Base-by-base conservation (phyloP, 2,113 vertebrate species). In the Baryphthengus martii region DNA sequence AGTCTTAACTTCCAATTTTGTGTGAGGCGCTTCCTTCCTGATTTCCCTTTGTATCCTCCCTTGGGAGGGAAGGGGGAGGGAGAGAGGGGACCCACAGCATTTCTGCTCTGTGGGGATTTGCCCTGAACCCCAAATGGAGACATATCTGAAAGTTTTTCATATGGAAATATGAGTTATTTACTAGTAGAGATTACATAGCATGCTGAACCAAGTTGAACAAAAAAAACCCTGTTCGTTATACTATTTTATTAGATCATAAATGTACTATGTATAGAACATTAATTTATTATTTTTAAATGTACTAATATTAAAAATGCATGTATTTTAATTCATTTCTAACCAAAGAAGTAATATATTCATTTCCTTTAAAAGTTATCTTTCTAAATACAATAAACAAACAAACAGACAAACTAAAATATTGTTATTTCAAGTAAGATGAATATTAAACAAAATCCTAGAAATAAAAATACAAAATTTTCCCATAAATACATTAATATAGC, bases 61-160 rank as follows among this genome's bases (percentile, higher is more conserved):
- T n/a, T n/a, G n/a, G n/a, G n/a, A n/a, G n/a, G n/a, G n/a, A n/a
- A n/a, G n/a, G n/a, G n/a, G n/a, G n/a, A n/a, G n/a, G n/a, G n/a
- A n/a, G n/a, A n/a, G n/a, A n/a, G n/a, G n/a, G n/a, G n/a, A n/a
- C n/a, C n/a, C n/a, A n/a, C n/a, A n/a, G n/a, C n/a, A n/a, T n/a
- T n/a, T n/a, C n/a, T n/a, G n/a, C n/a, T n/a, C n/a, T n/a, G n/a
- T n/a, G n/a, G n/a, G n/a, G n/a, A n/a, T n/a, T n/a, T n/a, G n/a
- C n/a, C n/a, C n/a, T n/a, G n/a, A n/a, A n/a, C n/a, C n/a, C n/a
- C n/a, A n/a, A n/a, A n/a, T n/a, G n/a, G n/a, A n/a, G n/a, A n/a
- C n/a, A n/a, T n/a, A n/a, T n/a, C 53, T 89, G 37, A 44, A 88
- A 61, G 7, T 7, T 86, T 93, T 92, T 89, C 67, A 56, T 67